Percentiles rank a stretch among this genome's conserved stretches.
Evolutionary conservation across 64 coral and sea anemone species (phyloP).

Genomic region (Porites lutea): DNA sequence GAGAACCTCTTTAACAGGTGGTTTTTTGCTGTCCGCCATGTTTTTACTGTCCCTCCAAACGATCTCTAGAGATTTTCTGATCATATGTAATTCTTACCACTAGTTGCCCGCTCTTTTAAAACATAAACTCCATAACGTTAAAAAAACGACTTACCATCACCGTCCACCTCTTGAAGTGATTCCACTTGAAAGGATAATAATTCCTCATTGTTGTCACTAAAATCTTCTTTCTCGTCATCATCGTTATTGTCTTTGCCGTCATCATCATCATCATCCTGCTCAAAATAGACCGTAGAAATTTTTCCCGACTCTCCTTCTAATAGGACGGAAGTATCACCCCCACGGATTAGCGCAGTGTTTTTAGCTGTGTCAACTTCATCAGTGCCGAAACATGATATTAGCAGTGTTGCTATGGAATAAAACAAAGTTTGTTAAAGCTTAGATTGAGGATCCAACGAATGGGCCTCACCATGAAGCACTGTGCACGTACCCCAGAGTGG

Average conservation of each 20-base stretch:
- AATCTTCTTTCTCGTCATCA: slow-evolving; percentile 18
- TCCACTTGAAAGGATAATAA: slow-evolving; percentile 19
- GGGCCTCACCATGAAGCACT: too few relatives aligned
- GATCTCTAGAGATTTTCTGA: too few relatives aligned
- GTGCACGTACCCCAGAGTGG: too few relatives aligned
- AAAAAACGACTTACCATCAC: background rate
- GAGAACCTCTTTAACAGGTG: too few relatives aligned
- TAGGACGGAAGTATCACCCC: slow-evolving; percentile 23
- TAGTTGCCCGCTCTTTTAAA: too few relatives aligned
- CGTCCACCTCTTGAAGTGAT: background rate
- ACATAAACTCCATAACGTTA: background rate
- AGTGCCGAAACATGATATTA: background rate
- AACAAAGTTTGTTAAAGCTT: background rate
- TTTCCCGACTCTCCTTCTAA: slow-evolving; percentile 1
- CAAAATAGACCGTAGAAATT: slow-evolving; percentile 18
- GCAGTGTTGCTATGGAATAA: background rate
- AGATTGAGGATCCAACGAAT: too few relatives aligned
- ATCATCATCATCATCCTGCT: slow-evolving; percentile 22
- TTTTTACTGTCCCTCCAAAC: too few relatives aligned
- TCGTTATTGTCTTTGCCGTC: slow-evolving; percentile 6
- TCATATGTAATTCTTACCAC: too few relatives aligned
- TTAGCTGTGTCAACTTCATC: background rate
- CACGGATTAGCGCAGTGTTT: slow-evolving; percentile 28
- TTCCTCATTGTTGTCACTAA: slow-evolving; percentile 10
- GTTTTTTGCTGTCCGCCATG: too few relatives aligned